These are phyloP conservation scores for Anthopleura xanthogrammica DNA, from an alignment of 92 coral and sea anemone genomes.

Conservation along the genomic window DNA sequence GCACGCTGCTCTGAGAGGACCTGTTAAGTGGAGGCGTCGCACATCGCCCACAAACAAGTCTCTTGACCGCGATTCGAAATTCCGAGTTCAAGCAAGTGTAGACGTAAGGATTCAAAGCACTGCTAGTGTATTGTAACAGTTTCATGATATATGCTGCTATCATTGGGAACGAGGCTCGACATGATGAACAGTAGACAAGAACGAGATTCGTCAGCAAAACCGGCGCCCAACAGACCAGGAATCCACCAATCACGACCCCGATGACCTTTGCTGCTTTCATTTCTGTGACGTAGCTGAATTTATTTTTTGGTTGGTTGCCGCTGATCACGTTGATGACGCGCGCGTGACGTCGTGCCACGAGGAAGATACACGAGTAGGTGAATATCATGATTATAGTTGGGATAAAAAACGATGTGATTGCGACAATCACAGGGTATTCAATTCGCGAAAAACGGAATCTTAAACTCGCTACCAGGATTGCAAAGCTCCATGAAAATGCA, in stretches of 20 bases:
- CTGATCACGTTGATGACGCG: constrained; percentile 43
- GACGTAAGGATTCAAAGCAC: constrained; percentile 50
- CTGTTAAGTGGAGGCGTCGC: not conserved
- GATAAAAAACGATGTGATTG: constrained; percentile 24
- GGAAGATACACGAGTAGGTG: constrained; percentile 44
- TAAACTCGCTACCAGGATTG: constrained; percentile 8
- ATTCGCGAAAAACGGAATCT: constrained; percentile 8
- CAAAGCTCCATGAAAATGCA: constrained; percentile 31
- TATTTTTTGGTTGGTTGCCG: constrained; percentile 21
- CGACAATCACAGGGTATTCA: constrained; percentile 24
- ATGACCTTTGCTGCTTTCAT: constrained; percentile 57
- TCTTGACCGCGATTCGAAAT: constrained; percentile 48
- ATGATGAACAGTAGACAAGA: constrained; percentile 26
- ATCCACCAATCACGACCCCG: constrained; percentile 55
- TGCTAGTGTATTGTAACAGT: constrained; percentile 50
- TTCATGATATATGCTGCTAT: constrained; percentile 29
- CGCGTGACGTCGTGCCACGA: constrained; percentile 43
- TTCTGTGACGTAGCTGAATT: constrained; percentile 43
- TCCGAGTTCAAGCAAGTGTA: constrained; percentile 53
- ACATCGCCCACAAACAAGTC: constrained; percentile 36
- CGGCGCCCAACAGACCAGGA: constrained; percentile 58
- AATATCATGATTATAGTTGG: constrained; percentile 29
- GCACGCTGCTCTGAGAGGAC: constrained; percentile 16
- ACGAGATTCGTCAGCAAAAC: constrained; percentile 41
- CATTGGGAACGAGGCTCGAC: not conserved